phyloP scores from a whole-genome alignment of 2,888 invertebrate genomes.

The Polydrusus pterygomalis region DNA sequence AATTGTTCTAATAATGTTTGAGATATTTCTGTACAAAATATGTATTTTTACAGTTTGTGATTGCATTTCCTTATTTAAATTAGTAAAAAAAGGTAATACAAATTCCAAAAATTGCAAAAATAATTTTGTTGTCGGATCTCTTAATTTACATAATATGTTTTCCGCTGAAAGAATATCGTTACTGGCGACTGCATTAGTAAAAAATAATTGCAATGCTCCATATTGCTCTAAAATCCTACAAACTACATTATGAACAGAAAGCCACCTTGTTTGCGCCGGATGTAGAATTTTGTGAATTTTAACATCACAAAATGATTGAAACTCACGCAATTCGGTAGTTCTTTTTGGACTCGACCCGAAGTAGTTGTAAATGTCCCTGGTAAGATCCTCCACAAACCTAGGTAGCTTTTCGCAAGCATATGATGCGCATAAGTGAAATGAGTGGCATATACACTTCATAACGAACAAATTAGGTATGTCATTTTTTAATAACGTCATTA shows the following conservation, averaged over 20 bases:
- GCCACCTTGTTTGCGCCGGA: slow-evolving; percentile 4
- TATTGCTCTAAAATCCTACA: neutral
- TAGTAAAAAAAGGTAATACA: neutral
- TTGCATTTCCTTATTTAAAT: slow-evolving; percentile 10
- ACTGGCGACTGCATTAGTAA: neutral
- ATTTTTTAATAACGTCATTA: slow-evolving; percentile 32
- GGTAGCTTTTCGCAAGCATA: slow-evolving; percentile 62
- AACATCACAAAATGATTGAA: slow-evolving; percentile 5
- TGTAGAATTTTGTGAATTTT: slow-evolving; percentile 12
- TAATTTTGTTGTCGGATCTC: neutral
- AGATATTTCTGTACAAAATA: neutral
- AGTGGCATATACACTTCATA: slow-evolving; percentile 64
- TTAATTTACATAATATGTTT: too few relatives aligned
- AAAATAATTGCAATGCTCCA: slow-evolving; percentile 3
- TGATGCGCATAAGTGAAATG: slow-evolving; percentile 62
- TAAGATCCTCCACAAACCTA: slow-evolving; percentile 9
- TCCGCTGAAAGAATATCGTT: neutral
- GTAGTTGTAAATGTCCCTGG: slow-evolving; percentile 26
- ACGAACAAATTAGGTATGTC: slow-evolving; percentile 44
- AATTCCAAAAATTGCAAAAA: slow-evolving; percentile 4
- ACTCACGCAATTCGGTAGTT: neutral
- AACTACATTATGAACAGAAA: neutral
- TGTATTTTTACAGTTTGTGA: slow-evolving; percentile 1
- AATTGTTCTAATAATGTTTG: neutral
- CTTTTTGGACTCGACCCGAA: slow-evolving; percentile 26